A percentile compares a stretch with the other conserved stretches of the same genome.
phyloP scores from a whole-genome alignment of 2,888 invertebrate genomes.

The Candidula unifasciata region DNA sequence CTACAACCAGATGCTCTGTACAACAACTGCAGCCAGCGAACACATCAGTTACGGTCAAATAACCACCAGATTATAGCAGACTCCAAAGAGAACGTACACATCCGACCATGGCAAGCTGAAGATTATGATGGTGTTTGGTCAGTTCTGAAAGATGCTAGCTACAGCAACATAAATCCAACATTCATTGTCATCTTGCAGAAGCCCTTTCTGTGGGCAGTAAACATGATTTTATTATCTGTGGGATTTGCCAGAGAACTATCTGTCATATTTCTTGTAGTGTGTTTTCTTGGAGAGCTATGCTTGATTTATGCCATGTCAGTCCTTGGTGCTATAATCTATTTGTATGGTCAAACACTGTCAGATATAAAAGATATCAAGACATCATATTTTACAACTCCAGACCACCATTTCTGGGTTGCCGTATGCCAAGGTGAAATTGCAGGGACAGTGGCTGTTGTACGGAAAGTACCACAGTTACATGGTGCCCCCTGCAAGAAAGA shows the following conservation, averaged over 20 bases:
- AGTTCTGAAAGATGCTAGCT: constrained; percentile 58
- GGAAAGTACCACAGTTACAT: constrained; percentile 22
- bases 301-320: constrained; percentile 48
- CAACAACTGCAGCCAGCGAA: background rate
- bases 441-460: constrained; percentile 59
- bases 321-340: constrained; percentile 53
- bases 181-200: constrained; percentile 52
- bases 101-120: constrained; percentile 55
- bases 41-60: background rate
- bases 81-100: constrained; percentile 11
- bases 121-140: constrained; percentile 53
- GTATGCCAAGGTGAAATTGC: constrained; percentile 54
- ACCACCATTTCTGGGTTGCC: constrained; percentile 59
- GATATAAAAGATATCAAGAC: constrained; percentile 56
- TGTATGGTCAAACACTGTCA: constrained; percentile 56
- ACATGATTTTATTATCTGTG: constrained; percentile 31
- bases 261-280: constrained; percentile 20
- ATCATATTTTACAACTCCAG: constrained; percentile 53
- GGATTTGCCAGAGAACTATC: constrained; percentile 17
- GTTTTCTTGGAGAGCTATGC: background rate
- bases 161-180: constrained; percentile 56
- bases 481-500: background rate
- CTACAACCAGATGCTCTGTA: background rate
- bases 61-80: background rate
- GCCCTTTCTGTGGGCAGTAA: constrained; percentile 21